Conservation (phyloP, 2,113 vertebrate species). For the Emydocephalus ijimae region DNA sequence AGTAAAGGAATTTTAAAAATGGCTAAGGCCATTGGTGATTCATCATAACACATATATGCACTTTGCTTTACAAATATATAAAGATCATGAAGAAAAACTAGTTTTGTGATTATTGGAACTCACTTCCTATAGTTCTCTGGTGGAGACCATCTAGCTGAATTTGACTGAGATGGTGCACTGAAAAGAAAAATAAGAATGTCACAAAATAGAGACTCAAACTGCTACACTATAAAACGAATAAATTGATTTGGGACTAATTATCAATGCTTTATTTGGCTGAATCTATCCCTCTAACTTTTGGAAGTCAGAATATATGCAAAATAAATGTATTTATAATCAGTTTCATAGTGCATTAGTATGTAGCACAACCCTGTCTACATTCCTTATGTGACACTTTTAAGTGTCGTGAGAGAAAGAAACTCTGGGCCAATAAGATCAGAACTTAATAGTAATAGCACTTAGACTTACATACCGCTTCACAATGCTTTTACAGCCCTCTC, state of each 20-base stretch:
- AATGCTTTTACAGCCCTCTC: no score
- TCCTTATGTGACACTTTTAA: not conserved
- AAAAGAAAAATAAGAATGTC: constrained; percentile 8
- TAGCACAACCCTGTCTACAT: not conserved
- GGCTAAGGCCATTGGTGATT: not conserved
- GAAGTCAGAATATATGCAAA: not conserved
- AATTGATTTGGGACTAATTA: not conserved
- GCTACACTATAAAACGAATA: not conserved
- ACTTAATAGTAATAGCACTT: no score
- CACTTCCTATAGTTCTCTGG: constrained; percentile 91
- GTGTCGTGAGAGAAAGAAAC: not conserved
- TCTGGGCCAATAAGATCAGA: not conserved
- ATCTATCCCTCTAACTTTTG: not conserved
- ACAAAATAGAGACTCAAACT: not conserved
- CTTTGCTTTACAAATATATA: not conserved
- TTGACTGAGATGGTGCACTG: constrained; percentile 71
- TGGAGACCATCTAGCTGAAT: constrained; percentile 82
- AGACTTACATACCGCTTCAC: no score
- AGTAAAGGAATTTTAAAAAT: not conserved
- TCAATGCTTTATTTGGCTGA: not conserved
- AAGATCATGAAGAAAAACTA: not conserved
- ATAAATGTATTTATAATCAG: not conserved
- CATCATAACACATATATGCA: not conserved
- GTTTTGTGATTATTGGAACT: constrained; percentile 52
- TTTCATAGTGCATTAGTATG: not conserved